phyloP scores from a whole-genome alignment of 2,888 invertebrate species.

The Drosophila nigritarsus region DNA sequence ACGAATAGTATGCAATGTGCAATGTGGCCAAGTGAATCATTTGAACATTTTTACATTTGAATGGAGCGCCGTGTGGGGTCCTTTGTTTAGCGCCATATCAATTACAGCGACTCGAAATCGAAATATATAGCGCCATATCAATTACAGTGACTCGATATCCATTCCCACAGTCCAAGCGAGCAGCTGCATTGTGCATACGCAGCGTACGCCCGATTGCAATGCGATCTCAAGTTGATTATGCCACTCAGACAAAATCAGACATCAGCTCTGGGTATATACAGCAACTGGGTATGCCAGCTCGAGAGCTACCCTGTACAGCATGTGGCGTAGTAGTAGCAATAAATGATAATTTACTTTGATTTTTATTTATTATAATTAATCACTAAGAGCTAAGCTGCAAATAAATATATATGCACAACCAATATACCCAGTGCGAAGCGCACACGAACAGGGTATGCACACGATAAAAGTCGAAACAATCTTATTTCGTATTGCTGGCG shows the following conservation, averaged over 20 bases:
- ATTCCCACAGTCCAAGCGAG: conserved; percentile 30
- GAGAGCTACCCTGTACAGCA: not conserved
- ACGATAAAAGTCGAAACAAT: conserved; percentile 43
- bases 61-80: not conserved
- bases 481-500: conserved; percentile 47
- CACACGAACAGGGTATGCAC: conserved; percentile 19
- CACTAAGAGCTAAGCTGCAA: not conserved
- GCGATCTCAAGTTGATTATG: conserved; percentile 31
- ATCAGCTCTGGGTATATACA: not conserved
- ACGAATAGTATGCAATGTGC: not conserved
- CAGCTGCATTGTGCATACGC: conserved; percentile 57
- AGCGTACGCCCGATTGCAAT: conserved; percentile 42
- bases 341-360: not conserved
- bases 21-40: not conserved
- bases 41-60: not conserved
- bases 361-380: not conserved
- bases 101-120: conserved; percentile 23
- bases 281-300: not conserved
- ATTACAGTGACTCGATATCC: conserved; percentile 22
- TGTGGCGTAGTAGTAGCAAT: not conserved
- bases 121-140: conserved; percentile 32
- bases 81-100: conserved; percentile 38
- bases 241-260: conserved; percentile 10
- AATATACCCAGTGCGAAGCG: conserved; percentile 5
- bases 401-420: not conserved